Percentiles rank a stretch among this genome's conserved stretches.
Evolutionary conservation across 2,797 vertebrate species (phyloP).

Genomic region (Fistularia commersonii): DNA sequence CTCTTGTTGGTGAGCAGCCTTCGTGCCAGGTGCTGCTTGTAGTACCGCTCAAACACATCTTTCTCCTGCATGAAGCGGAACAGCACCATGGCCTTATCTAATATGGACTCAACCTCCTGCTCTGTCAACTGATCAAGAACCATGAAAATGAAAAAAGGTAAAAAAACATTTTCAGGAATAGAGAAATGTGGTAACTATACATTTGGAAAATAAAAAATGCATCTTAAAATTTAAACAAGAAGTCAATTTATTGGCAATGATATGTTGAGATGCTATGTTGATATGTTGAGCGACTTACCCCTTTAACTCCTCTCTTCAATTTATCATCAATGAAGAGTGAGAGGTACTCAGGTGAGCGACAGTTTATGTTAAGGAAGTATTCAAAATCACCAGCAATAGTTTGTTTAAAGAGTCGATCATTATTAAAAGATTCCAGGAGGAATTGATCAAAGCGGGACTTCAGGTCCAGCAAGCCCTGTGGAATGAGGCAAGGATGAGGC

Average conservation of each 20-base stretch:
- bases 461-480: conserved; percentile 92
- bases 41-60: conserved; percentile 98
- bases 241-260: too few relatives aligned
- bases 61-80: conserved; percentile 99
- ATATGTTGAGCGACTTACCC: conserved; percentile 77
- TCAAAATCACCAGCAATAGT: conserved; percentile 98
- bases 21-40: conserved; percentile 97
- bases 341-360: conserved; percentile 97
- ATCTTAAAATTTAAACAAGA: too few relatives aligned
- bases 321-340: conserved; percentile 99
- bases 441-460: conserved; percentile 98
- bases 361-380: conserved; percentile 99
- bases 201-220: too few relatives aligned
- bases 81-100: conserved; percentile 99
- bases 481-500: conserved; percentile 4
- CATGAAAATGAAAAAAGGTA: conserved; percentile 1
- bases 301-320: conserved; percentile 98
- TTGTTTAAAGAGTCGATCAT: conserved; percentile 97
- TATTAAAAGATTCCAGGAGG: conserved; percentile 95
- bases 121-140: conserved; percentile 65
- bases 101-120: conserved; percentile 97
- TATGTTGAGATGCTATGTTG: not conserved
- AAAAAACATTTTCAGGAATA: not conserved
- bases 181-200: too few relatives aligned
- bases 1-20: conserved; percentile 98